Percentiles rank a stretch among this genome's conserved stretches.
phyloP scores from a whole-genome alignment of 2,113 vertebrate species.

The Orthonyx spaldingii region DNA sequence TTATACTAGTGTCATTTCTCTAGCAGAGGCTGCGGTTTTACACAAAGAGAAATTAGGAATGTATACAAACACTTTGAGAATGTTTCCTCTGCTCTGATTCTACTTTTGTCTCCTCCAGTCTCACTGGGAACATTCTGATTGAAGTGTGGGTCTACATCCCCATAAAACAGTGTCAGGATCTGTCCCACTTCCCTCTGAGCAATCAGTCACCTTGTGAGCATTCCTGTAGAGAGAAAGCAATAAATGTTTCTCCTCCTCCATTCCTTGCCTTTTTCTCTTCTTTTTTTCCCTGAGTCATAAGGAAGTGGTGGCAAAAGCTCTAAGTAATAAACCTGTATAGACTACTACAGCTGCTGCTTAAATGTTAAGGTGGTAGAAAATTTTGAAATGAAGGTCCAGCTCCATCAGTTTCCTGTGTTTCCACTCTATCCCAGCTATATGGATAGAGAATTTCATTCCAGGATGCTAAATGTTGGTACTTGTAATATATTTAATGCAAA shows the following conservation, averaged over 20 bases:
- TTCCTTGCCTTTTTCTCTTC: neutral
- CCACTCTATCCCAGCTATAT: neutral
- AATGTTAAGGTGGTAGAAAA: neutral
- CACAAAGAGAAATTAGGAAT: neutral
- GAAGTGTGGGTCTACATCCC: neutral
- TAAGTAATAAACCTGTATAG: neutral
- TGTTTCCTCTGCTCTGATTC: neutral
- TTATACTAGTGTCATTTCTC: neutral
- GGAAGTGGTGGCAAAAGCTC: neutral
- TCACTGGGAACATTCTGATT: neutral
- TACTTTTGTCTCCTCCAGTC: neutral
- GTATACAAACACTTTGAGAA: neutral
- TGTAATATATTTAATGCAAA: neutral
- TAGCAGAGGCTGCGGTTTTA: neutral
- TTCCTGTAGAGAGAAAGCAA: neutral
- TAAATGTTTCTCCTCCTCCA: neutral
- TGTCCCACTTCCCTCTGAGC: neutral
- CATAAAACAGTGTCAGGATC: neutral
- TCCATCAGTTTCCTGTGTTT: neutral
- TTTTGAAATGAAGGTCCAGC: neutral
- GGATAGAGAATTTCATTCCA: neutral
- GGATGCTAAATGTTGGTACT: neutral
- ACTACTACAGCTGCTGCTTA: neutral
- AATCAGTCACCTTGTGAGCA: neutral
- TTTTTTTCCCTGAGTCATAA: neutral